Evolutionary conservation across 2,888 invertebrate genomes (phyloP).

Genomic region (Trachelus iudaicus): DNA sequence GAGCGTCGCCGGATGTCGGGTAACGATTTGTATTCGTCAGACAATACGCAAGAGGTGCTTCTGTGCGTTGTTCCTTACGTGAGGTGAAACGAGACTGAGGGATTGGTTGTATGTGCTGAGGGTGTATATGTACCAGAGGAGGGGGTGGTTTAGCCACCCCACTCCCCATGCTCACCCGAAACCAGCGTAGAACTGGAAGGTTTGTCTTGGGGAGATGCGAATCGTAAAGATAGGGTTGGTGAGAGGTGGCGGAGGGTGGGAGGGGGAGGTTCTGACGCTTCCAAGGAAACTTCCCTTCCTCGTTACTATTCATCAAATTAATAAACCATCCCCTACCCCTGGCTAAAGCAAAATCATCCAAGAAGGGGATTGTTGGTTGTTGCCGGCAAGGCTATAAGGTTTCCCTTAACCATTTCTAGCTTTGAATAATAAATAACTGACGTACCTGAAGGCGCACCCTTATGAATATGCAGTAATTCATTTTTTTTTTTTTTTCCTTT

Average conservation of each 20-base stretch:
- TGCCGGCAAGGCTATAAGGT: background rate
- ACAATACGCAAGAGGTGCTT: constrained; percentile 28
- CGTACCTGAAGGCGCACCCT: background rate
- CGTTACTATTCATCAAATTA: constrained; percentile 49
- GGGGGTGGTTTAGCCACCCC: background rate
- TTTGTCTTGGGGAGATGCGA: background rate
- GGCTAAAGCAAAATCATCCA: background rate
- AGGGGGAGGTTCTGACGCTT: constrained; percentile 18
- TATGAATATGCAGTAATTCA: background rate
- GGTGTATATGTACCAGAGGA: background rate
- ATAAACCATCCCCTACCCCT: constrained; percentile 32
- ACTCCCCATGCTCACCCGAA: too few species aligned
- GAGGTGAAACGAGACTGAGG: background rate
- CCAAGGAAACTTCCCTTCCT: constrained; percentile 32
- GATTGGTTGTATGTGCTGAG: background rate
- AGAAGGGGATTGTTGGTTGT: background rate
- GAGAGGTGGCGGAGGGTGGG: too few species aligned
- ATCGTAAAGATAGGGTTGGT: background rate
- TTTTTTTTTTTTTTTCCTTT: background rate
- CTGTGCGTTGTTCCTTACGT: constrained; percentile 28
- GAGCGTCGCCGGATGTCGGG: constrained; percentile 8
- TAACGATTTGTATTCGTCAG: constrained; percentile 47
- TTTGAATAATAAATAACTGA: background rate
- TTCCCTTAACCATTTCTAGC: background rate
- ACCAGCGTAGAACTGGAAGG: background rate